Percentiles rank a stretch among this genome's conserved stretches.
phyloP scores from a whole-genome alignment of 1,140 invertebrate genomes.

The Cyclargus thomasi region DNA sequence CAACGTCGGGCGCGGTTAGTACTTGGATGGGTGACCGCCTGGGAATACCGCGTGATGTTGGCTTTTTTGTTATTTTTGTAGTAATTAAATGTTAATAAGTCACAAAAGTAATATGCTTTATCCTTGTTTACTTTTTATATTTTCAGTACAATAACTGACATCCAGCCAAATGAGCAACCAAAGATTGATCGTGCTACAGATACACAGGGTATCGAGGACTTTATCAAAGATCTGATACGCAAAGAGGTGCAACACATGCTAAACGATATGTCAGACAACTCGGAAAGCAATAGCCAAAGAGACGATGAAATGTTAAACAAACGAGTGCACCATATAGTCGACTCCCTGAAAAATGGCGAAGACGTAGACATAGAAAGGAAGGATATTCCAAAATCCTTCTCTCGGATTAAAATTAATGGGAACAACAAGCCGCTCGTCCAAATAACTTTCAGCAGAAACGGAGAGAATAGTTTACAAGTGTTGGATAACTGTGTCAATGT shows the following conservation, averaged over 20 bases:
- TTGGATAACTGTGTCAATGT: constrained; percentile 61
- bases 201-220: constrained; percentile 59
- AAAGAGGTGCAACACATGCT: constrained; percentile 56
- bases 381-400: constrained; percentile 48
- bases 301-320: constrained; percentile 48
- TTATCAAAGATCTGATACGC: constrained; percentile 53
- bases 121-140: neutral
- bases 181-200: constrained; percentile 57
- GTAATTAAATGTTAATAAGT: neutral
- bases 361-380: constrained; percentile 33
- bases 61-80: constrained; percentile 15
- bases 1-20: constrained; percentile 38
- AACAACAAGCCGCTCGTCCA: constrained; percentile 63
- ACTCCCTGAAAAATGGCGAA: constrained; percentile 40
- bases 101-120: no score
- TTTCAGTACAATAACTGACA: constrained; percentile 34
- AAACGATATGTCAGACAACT: constrained; percentile 46
- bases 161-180: constrained; percentile 24
- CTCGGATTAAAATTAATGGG: constrained; percentile 59
- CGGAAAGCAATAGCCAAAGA: constrained; percentile 29
- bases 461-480: constrained; percentile 59
- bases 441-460: constrained; percentile 54
- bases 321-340: constrained; percentile 53
- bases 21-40: constrained; percentile 39
- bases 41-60: constrained; percentile 32